These are phyloP conservation scores for Adelphocoris suturalis DNA, from an alignment of 2,888 invertebrate species.

Conservation along the genomic window DNA sequence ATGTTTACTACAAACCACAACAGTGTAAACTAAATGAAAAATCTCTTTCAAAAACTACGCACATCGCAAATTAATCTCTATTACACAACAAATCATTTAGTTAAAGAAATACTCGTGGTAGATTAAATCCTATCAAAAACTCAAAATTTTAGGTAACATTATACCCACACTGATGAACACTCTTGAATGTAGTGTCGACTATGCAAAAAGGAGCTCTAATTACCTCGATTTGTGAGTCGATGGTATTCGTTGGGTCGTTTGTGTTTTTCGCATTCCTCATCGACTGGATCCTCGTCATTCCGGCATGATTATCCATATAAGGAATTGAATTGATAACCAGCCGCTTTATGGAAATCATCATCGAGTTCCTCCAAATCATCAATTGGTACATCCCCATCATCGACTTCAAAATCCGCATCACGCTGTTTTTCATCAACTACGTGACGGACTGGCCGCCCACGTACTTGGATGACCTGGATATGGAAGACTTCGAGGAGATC, in stretches of 20 bases:
- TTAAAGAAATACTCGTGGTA: background rate
- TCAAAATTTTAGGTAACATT: background rate
- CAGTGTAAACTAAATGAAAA: background rate
- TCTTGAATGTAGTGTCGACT: background rate
- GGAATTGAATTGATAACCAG: background rate
- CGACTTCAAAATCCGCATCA: constrained; percentile 6
- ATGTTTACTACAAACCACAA: no score
- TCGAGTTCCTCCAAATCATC: constrained; percentile 25
- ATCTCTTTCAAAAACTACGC: background rate
- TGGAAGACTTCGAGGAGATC: constrained; percentile 46
- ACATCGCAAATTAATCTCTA: background rate
- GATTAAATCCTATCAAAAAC: background rate
- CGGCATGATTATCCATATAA: background rate
- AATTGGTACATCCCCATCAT: constrained; percentile 45
- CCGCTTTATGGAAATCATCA: constrained; percentile 30
- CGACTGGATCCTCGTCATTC: background rate
- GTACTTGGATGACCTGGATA: constrained; percentile 34
- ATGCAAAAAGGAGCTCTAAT: background rate
- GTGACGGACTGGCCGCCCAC: constrained; percentile 26
- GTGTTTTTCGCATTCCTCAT: background rate
- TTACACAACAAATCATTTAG: background rate
- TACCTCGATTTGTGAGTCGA: background rate
- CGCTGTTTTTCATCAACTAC: constrained; percentile 34
- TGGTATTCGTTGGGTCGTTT: background rate
- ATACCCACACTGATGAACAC: background rate